A percentile compares a stretch with the other conserved stretches of the same genome.
These are phyloP conservation scores for Nomada ferruginata DNA, from an alignment of 2,888 invertebrate genomes.

Conservation along the genomic window DNA sequence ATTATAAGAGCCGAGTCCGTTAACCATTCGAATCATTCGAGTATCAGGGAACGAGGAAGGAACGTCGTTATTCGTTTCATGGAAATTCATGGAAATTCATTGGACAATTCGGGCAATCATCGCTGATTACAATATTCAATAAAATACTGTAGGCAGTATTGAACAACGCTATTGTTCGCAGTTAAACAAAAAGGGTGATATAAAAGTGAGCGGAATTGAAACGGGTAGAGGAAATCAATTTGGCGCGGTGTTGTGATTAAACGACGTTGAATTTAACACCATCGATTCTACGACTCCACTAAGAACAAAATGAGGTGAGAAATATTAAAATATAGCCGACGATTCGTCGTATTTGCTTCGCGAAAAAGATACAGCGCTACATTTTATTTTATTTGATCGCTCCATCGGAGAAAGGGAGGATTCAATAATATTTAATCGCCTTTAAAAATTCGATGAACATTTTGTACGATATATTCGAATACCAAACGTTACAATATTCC, in stretches of 20 bases:
- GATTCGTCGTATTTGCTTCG: too few species aligned
- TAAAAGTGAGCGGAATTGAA: background rate
- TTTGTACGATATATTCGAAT: background rate
- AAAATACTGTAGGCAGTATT: background rate
- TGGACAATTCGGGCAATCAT: too few species aligned
- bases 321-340: background rate
- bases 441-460: background rate
- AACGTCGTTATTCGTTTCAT: background rate
- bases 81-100: background rate
- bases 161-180: background rate
- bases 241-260: background rate
- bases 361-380: too few species aligned
- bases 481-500: background rate
- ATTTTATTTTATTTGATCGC: too few species aligned
- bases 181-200: too few species aligned
- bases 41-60: background rate
- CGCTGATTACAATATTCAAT: background rate
- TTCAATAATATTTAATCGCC: background rate
- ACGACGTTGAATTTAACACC: background rate
- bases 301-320: slow-evolving; percentile 41
- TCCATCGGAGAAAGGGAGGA: too few species aligned
- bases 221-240: background rate
- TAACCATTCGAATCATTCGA: background rate
- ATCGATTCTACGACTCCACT: background rate
- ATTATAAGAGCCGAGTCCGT: background rate